phyloP scores from a whole-genome alignment of 1,140 invertebrate genomes.

The Olivierus martensii region DNA sequence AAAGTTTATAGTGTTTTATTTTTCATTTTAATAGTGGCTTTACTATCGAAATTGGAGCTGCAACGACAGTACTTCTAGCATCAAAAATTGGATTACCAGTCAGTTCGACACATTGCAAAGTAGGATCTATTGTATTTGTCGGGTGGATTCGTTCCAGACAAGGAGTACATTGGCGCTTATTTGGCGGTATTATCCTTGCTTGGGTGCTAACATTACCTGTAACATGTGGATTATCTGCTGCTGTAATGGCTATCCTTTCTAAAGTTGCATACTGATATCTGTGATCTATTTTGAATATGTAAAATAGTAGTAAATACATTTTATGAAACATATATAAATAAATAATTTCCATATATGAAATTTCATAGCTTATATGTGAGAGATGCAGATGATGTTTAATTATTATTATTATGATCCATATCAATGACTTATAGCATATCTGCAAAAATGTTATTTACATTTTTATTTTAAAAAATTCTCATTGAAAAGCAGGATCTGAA shows the following conservation, averaged over 20 bases:
- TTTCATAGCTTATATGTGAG: too few relatives aligned
- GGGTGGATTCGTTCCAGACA: constrained; percentile 49
- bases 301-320: too few relatives aligned
- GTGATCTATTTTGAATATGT: too few relatives aligned
- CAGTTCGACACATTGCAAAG: constrained; percentile 97
- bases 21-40: constrained; percentile 54
- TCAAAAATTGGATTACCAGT: constrained; percentile 93
- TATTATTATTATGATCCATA: too few relatives aligned
- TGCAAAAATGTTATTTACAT: too few relatives aligned
- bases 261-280: too few relatives aligned
- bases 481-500: too few relatives aligned
- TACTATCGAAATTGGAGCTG: constrained; percentile 89
- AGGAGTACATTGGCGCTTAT: constrained; percentile 81
- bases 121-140: constrained; percentile 88
- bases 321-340: too few relatives aligned
- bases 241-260: background rate
- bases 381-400: too few relatives aligned
- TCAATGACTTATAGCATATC: too few relatives aligned
- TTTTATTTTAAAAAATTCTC: too few relatives aligned
- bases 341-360: too few relatives aligned
- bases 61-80: constrained; percentile 86
- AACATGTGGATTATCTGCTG: background rate
- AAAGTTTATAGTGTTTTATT: background rate
- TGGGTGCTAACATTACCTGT: constrained; percentile 95
- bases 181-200: constrained; percentile 86